Percentiles rank a stretch among this genome's conserved stretches.
Evolutionary conservation across 2,113 vertebrate genomes (phyloP).

Genomic region (Perca flavescens): DNA sequence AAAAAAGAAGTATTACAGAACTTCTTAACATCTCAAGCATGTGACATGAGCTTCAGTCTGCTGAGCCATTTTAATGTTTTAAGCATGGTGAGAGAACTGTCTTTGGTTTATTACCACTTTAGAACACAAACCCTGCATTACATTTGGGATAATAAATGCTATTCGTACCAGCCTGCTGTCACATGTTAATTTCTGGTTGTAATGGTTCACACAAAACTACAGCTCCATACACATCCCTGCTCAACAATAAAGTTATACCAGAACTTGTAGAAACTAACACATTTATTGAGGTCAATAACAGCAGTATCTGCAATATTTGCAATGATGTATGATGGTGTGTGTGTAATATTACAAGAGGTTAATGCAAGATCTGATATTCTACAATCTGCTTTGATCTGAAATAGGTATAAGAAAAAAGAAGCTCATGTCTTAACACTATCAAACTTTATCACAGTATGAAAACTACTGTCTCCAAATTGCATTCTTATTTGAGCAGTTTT

Average conservation of each 20-base stretch:
- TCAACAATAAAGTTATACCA: neutral
- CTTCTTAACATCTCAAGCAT: neutral
- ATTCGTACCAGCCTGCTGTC: neutral
- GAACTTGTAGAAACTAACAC: neutral
- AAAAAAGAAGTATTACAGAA: neutral
- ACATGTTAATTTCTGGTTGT: neutral
- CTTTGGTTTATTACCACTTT: neutral
- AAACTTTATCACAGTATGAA: neutral
- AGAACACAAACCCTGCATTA: conserved; percentile 1
- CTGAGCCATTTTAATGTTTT: conserved; percentile 13
- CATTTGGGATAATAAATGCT: conserved; percentile 8
- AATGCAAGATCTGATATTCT: neutral
- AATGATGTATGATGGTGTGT: neutral
- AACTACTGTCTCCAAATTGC: neutral
- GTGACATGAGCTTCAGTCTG: neutral
- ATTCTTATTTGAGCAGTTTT: neutral
- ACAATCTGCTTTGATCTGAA: conserved; percentile 5
- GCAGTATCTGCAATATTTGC: neutral
- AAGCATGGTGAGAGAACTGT: neutral
- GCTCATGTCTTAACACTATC: neutral
- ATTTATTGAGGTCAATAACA: neutral
- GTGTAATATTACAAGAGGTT: neutral
- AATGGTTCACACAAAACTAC: neutral
- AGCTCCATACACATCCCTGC: neutral
- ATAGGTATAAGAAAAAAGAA: neutral